Percentiles rank a stretch among this genome's conserved stretches.
These are phyloP conservation scores for Sebastes schlegelii DNA, from an alignment of 2,113 vertebrate genomes.

Conservation along the genomic window DNA sequence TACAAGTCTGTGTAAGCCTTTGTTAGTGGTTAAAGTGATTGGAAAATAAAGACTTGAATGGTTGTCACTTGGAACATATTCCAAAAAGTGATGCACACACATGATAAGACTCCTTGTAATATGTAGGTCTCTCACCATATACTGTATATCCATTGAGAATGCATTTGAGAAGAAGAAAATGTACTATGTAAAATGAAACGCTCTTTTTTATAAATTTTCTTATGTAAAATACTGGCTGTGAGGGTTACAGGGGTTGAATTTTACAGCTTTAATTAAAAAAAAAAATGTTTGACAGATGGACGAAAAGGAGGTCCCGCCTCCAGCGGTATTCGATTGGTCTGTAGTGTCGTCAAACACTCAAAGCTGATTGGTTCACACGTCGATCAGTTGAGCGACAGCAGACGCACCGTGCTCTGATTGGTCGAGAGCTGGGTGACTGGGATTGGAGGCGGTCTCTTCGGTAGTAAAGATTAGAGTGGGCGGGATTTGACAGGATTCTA, in stretches of 20 bases:
- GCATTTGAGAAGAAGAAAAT: not conserved
- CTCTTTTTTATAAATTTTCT: not conserved
- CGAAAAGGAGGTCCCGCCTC: not conserved
- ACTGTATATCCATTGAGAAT: not conserved
- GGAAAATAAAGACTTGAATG: not conserved
- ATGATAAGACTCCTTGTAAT: not conserved
- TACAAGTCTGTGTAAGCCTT: not conserved
- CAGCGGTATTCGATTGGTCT: not conserved
- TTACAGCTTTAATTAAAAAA: not conserved
- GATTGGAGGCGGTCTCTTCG: constrained; percentile 6
- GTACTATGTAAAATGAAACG: not conserved
- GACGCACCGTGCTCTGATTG: constrained; percentile 73
- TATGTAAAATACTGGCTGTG: not conserved
- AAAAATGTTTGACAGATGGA: not conserved
- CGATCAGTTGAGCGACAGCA: constrained; percentile 20
- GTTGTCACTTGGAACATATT: not conserved
- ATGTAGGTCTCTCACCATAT: not conserved
- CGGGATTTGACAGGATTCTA: constrained; percentile 14
- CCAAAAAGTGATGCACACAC: not conserved
- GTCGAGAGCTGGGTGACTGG: not conserved
- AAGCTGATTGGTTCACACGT: constrained; percentile 43
- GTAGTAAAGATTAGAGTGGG: constrained; percentile 20
- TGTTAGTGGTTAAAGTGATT: not conserved
- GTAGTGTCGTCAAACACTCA: not conserved
- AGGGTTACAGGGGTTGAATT: not conserved